Evolutionary conservation across 2,113 vertebrate species (phyloP), one percentile per base, ranked within the genome.

Genomic region (Oryzias curvinotus): DNA sequence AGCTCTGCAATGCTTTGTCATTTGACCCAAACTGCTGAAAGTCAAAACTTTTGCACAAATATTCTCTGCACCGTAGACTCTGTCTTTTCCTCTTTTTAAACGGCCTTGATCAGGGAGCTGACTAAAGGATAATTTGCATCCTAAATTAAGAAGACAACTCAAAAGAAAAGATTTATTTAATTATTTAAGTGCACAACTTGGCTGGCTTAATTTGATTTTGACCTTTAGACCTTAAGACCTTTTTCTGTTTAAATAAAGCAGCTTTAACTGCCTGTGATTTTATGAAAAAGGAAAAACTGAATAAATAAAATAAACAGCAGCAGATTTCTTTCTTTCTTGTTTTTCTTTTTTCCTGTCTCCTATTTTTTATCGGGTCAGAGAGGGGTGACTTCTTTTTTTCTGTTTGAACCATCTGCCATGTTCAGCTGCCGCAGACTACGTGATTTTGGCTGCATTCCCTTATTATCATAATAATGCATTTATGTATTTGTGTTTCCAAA

Each of bases 211-310:
- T 30, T 41, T 17, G 15, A 59, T 21, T 52, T 57, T 70, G 80
- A 83, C 79, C 72, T 78, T 21, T 1, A 54, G 65, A 71, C 52
- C 19, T 25, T 46, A 15, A 65, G 57, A 26, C 68, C 2, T 36
- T 70, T 61, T 57, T 52, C 50, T 42, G 65, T 71, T 78, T 5
- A 1, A 53, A 54, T 71, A 42, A 58, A 81, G 60, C 74, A 82
- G 71, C 63, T 78, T 76, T 87, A 58, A 62, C 74, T 75, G 77
- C 71, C 69, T 76, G 69, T 16, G 66, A 57, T 52, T 83, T 80
- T 83, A 74, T 14, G 52, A 42, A 4, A 53, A 53, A 36, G 6
- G 26, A 7, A 28, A 7, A 36, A 10, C 2, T 23, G 3, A 43
- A 64, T 46, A 61, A 75, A 70, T 16, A 17, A 36, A 42, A 14